Percentiles rank a stretch among this genome's conserved stretches.
These are phyloP conservation scores for Synodontis membranacea DNA, from an alignment of 2,113 vertebrate genomes.

Conservation along the genomic window DNA sequence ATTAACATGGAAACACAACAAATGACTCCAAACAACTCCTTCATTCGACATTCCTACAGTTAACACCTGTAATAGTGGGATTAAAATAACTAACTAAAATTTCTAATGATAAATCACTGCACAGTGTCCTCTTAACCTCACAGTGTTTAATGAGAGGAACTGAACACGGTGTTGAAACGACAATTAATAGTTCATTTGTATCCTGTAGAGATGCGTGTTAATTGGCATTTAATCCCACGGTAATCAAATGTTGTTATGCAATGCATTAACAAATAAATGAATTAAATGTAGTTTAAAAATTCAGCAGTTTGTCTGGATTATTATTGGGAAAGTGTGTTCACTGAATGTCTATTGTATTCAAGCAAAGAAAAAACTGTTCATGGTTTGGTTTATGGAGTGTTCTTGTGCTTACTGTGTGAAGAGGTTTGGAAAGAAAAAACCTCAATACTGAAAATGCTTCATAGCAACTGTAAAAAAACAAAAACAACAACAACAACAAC, in stretches of 20 bases:
- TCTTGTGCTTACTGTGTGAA: background rate
- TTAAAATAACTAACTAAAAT: no score
- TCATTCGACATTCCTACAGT: no score
- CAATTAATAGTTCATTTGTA: background rate
- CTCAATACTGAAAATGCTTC: background rate
- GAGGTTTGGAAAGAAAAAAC: background rate
- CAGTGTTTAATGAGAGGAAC: background rate
- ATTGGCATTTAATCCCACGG: no score
- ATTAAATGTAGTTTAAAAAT: background rate
- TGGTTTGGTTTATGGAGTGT: background rate
- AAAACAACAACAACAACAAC: no score
- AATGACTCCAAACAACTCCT: background rate
- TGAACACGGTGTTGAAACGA: no score
- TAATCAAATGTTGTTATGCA: no score
- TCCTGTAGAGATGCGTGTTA: no score
- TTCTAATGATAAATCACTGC: background rate
- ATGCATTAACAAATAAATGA: no score
- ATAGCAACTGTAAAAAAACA: background rate
- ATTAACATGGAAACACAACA: background rate
- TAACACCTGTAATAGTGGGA: background rate
- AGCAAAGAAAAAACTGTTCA: background rate
- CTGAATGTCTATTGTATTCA: background rate
- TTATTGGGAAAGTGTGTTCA: background rate
- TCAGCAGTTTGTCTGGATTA: no score
- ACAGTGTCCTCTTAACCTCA: background rate